phyloP scores from a whole-genome alignment of 2,888 invertebrate genomes.

The Diaphora mendica region DNA sequence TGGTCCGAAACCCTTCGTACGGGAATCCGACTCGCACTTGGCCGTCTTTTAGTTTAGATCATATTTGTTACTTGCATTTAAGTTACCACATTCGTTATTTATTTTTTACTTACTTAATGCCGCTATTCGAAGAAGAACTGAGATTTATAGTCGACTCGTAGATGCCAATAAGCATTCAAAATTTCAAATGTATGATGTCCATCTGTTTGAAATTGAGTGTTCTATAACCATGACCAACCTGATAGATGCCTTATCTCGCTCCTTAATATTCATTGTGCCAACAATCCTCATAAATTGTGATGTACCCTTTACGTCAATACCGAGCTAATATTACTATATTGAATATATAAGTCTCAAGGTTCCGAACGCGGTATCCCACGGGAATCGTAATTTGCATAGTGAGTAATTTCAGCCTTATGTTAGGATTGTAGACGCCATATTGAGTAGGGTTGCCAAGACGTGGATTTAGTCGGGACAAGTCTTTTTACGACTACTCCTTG shows the following conservation, averaged over 20 bases:
- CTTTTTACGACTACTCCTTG: constrained; percentile 36
- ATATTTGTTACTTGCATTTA: too few relatives aligned
- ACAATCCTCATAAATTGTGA: constrained; percentile 15
- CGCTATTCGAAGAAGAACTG: too few relatives aligned
- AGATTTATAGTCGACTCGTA: too few relatives aligned
- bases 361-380: constrained; percentile 23
- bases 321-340: constrained; percentile 42
- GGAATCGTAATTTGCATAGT: constrained; percentile 57
- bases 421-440: constrained; percentile 44
- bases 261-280: constrained; percentile 6
- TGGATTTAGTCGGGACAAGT: constrained; percentile 40
- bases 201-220: background rate
- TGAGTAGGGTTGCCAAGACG: constrained; percentile 34
- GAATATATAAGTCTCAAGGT: constrained; percentile 37
- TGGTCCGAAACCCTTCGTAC: too few relatives aligned
- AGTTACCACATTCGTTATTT: too few relatives aligned
- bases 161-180: too few relatives aligned
- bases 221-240: background rate
- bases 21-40: too few relatives aligned
- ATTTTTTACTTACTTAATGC: too few relatives aligned
- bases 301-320: constrained; percentile 15
- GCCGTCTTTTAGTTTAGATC: too few relatives aligned
- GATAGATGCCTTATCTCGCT: background rate
- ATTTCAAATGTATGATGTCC: too few relatives aligned
- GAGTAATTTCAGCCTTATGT: constrained; percentile 56